A percentile compares a stretch with the other conserved stretches of the same genome.
phyloP scores from a whole-genome alignment of 2,113 vertebrate genomes.

The Falcunculus frontatus region DNA sequence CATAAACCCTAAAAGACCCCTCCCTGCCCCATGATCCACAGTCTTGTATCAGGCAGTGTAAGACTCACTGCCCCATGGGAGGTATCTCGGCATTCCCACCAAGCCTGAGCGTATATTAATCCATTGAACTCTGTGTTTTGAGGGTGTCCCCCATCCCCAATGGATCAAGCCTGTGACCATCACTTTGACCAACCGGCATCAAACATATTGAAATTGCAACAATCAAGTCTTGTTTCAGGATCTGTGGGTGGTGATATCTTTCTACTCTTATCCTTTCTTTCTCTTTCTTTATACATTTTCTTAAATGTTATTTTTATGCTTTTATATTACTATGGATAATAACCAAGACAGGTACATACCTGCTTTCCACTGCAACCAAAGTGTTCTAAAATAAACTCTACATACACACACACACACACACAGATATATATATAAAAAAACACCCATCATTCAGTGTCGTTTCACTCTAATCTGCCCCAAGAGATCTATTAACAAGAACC shows the following conservation, averaged over 20 bases:
- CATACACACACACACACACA: too few relatives aligned
- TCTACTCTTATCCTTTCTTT: not conserved
- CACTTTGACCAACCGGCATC: not conserved
- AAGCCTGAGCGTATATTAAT: fast-evolving
- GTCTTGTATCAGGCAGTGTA: not conserved
- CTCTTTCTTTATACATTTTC: not conserved
- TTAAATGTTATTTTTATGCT: not conserved
- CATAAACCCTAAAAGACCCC: not conserved
- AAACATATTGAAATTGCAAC: not conserved
- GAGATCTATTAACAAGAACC: not conserved
- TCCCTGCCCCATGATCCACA: fast-evolving
- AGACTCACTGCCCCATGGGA: too few relatives aligned
- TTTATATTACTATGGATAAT: not conserved
- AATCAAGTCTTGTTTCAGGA: not conserved
- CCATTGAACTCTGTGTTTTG: not conserved
- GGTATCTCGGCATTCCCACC: too few relatives aligned
- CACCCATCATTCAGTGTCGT: not conserved
- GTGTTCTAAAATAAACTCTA: not conserved
- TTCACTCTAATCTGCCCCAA: not conserved
- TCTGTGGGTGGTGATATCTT: not conserved
- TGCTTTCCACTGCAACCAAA: not conserved
- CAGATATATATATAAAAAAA: too few relatives aligned
- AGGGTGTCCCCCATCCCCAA: not conserved
- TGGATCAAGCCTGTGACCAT: not conserved
- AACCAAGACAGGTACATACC: not conserved